A percentile compares a stretch with the other conserved stretches of the same genome.
phyloP scores from a whole-genome alignment of 2,797 vertebrate genomes.

The Enteromius radiatus region DNA sequence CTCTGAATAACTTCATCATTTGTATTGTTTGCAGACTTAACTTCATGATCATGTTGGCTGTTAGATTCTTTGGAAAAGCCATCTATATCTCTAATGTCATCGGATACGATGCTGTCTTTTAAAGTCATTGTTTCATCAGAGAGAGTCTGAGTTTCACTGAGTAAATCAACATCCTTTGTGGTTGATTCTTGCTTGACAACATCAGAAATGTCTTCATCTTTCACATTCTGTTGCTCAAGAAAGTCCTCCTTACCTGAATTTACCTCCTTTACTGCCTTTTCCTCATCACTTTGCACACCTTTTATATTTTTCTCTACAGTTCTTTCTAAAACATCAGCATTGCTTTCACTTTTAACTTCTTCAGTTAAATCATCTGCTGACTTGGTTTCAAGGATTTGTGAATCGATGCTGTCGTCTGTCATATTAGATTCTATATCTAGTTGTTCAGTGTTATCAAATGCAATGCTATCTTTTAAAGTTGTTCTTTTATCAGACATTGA shows the following conservation, averaged over 20 bases:
- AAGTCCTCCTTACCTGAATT: background rate
- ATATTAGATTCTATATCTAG: conserved; percentile 1
- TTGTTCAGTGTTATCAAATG: conserved; percentile 7
- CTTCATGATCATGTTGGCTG: background rate
- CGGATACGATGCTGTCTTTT: conserved; percentile 12
- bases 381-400: background rate
- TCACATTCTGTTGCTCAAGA: conserved; percentile 14
- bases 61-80: conserved; percentile 11
- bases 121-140: conserved; percentile 20
- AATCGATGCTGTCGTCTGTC: conserved; percentile 3
- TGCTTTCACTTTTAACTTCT: conserved; percentile 3
- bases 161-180: conserved; percentile 21
- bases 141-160: conserved; percentile 10
- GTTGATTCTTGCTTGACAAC: background rate
- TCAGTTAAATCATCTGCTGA: background rate
- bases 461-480: conserved; percentile 12
- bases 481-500: conserved; percentile 1
- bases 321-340: background rate
- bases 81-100: conserved; percentile 5
- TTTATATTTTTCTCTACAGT: background rate
- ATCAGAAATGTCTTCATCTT: conserved; percentile 6
- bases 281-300: background rate
- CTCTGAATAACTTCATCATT: background rate
- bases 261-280: background rate
- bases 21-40: background rate